Evolutionary conservation across 2,797 vertebrate genomes (phyloP), one percentile per base, ranked within the genome.

Genomic region (Tragelaphus oryx): DNA sequence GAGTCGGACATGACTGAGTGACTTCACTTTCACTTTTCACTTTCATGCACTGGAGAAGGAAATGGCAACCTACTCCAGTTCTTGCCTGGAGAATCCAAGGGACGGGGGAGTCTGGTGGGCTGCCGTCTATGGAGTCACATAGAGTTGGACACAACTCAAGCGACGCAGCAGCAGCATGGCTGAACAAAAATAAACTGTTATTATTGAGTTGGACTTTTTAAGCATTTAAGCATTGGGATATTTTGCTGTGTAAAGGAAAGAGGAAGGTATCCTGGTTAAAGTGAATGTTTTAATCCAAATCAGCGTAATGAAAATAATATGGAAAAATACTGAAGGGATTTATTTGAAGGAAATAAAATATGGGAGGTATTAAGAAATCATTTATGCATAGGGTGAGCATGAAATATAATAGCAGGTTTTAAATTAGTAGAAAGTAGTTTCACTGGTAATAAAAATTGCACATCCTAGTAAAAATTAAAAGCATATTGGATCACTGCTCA

Each of bases 401-500:
- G 12, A 6, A 2, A 71, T 57, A 17, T 46, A 91, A 80, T 18
- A 54, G 41, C 17, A 12, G 8, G 12, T 41, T 12, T 91, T 84
- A 30, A 95, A 87, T 87, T 85, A 62, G 5, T 68, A 84, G 33
- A 81, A 68, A 30, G 22, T 33, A 57, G 7, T 26, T 92, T 89
- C 20, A 57, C 5, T 65, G 24, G 5, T 18, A 84, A 55, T 76
- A 89, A 62, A n/a, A 81, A 30, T 62, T 59, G 6, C 11, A 68
- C 83, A 74, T 78, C 2, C 68, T 79, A 55, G 59, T 75, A 91
- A 68, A 74, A 89, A 87, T 78, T 90, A 75, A 93, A 88, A 90
- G 1, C 10, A 62, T 78, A 33, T 60, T 60, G 2, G 4, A 79
- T 79, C 44, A 54, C 13, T 75, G 5, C 6, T 81, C 46, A 68